Percentiles rank a stretch among this genome's conserved stretches.
phyloP scores from a whole-genome alignment of 1,140 invertebrate species.

The Popillia japonica region DNA sequence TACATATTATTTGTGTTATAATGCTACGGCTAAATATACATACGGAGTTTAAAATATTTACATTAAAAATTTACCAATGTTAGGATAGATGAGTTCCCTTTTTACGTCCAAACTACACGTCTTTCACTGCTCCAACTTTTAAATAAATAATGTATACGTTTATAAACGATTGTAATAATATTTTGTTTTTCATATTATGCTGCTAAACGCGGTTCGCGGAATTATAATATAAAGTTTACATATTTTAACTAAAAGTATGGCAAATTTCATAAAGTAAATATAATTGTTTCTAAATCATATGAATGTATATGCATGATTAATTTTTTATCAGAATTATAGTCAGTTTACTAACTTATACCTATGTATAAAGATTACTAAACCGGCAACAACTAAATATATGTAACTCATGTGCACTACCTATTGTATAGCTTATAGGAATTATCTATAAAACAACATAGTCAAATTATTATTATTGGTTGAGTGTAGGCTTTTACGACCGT shows the following conservation, averaged over 20 bases:
- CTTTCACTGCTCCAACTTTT: conserved; percentile 33
- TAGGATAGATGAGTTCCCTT: conserved; percentile 33
- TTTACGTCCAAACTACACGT: conserved; percentile 36
- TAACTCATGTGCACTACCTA: too few relatives aligned
- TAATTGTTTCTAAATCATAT: neutral
- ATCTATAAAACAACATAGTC: too few relatives aligned
- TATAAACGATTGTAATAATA: conserved; percentile 37
- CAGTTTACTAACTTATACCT: too few relatives aligned
- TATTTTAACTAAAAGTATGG: neutral
- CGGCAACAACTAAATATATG: too few relatives aligned
- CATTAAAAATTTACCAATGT: conserved; percentile 40
- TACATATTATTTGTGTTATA: conserved; percentile 40
- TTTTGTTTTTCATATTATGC: conserved; percentile 33
- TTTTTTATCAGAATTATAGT: neutral
- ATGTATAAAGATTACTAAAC: too few relatives aligned
- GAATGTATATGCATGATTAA: neutral
- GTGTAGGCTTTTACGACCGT: too few relatives aligned
- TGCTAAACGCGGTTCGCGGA: neutral
- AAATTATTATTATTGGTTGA: too few relatives aligned
- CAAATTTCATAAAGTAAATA: neutral
- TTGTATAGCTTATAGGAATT: too few relatives aligned
- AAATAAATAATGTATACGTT: conserved; percentile 28
- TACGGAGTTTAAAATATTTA: conserved; percentile 39
- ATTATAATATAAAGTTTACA: conserved; percentile 20
- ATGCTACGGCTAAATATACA: conserved; percentile 38